These are phyloP conservation scores for Agelastica alni DNA, from an alignment of 2,888 invertebrate species.

Conservation along the genomic window DNA sequence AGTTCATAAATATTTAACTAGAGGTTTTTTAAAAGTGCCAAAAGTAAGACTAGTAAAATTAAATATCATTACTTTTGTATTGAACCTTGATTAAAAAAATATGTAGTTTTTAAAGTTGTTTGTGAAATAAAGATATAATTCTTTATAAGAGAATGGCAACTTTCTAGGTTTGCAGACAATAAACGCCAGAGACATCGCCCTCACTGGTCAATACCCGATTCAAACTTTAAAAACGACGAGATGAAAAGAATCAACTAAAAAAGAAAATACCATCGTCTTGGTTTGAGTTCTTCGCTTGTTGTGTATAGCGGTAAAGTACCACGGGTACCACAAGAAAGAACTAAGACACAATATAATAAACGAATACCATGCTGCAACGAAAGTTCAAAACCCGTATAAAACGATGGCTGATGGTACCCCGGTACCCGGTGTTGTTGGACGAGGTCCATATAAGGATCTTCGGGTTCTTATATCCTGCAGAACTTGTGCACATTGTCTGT, in stretches of 20 bases:
- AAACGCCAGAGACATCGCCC: not conserved
- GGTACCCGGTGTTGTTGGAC: conserved; percentile 41
- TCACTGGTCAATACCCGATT: not conserved
- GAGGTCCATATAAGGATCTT: conserved; percentile 41
- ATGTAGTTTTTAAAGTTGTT: too few relatives aligned
- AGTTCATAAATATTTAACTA: too few relatives aligned
- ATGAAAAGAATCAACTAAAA: conserved; percentile 2
- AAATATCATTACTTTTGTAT: too few relatives aligned
- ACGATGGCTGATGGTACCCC: conserved; percentile 36
- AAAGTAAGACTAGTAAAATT: too few relatives aligned
- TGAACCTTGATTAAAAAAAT: too few relatives aligned
- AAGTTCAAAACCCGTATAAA: conserved; percentile 41
- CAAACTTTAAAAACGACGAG: not conserved
- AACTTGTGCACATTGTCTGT: conserved; percentile 30
- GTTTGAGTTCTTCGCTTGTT: not conserved
- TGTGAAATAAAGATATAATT: not conserved
- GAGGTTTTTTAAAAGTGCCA: too few relatives aligned
- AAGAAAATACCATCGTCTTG: not conserved
- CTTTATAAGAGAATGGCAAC: too few relatives aligned
- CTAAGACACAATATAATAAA: conserved; percentile 21
- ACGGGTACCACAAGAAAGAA: conserved; percentile 1
- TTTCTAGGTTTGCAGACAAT: too few relatives aligned
- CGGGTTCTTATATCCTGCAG: conserved; percentile 37
- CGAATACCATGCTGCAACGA: conserved; percentile 33
- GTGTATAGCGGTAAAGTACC: conserved; percentile 36